Evolutionary conservation across 2,113 vertebrate species (phyloP).

Genomic region (Sphyrna mokarran): DNA sequence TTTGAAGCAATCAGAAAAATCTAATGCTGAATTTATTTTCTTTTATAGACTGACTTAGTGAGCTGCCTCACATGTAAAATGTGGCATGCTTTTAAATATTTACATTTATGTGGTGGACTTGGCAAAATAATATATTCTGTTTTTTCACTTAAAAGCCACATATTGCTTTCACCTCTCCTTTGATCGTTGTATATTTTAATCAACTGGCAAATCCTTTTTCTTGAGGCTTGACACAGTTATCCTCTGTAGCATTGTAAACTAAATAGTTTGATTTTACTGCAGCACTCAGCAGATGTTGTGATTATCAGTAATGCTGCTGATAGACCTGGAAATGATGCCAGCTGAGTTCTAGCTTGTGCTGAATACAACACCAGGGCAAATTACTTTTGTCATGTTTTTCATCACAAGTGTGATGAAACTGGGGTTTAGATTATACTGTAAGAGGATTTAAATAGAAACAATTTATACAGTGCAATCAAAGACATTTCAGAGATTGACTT

Average conservation of each 20-base stretch:
- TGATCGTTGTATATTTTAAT: neutral
- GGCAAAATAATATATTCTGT: neutral
- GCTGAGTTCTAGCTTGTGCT: neutral
- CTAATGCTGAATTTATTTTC: neutral
- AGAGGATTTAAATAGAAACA: slow-evolving; percentile 23
- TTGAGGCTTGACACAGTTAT: neutral
- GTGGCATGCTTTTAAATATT: neutral
- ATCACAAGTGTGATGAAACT: neutral
- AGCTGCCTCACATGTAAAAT: neutral
- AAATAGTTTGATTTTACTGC: neutral
- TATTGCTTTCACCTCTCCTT: neutral
- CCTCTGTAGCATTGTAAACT: neutral
- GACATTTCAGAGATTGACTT: neutral
- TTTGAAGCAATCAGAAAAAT: neutral
- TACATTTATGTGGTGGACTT: neutral
- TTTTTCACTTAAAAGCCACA: neutral
- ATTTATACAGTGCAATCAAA: neutral
- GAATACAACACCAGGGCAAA: neutral
- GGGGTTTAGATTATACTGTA: neutral
- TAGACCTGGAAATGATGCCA: neutral
- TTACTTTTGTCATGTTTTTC: slow-evolving; percentile 6
- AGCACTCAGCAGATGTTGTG: neutral
- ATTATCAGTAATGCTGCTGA: neutral
- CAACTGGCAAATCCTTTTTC: neutral
- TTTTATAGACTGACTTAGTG: neutral